These are phyloP conservation scores for Trichonephila clavata DNA, from an alignment of 1,140 invertebrate species.

Conservation along the genomic window DNA sequence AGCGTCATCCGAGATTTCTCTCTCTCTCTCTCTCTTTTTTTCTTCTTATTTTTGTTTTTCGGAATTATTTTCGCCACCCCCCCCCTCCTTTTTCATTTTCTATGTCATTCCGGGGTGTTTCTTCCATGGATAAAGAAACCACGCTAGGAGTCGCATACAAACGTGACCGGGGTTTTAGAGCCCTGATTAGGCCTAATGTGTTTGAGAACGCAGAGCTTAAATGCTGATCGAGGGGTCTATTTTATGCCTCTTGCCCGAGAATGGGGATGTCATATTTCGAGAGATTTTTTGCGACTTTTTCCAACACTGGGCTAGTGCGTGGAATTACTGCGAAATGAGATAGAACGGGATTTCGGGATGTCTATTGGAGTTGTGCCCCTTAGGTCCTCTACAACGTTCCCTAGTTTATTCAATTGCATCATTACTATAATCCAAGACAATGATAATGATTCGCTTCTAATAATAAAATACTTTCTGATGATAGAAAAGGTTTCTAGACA, in stretches of 20 bases:
- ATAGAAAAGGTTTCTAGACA: too few species aligned
- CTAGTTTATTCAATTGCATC: too few species aligned
- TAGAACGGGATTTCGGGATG: not conserved
- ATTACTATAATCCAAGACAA: too few species aligned
- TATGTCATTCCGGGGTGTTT: constrained; percentile 55
- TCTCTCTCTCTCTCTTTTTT: not conserved
- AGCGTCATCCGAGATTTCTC: constrained; percentile 6
- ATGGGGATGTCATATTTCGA: constrained; percentile 35
- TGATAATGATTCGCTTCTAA: too few species aligned
- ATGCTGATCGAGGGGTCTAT: constrained; percentile 43
- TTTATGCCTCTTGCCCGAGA: constrained; percentile 42
- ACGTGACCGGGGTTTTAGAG: constrained; percentile 62
- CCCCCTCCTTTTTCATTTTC: constrained; percentile 30
- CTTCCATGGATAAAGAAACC: constrained; percentile 47
- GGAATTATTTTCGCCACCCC: not conserved
- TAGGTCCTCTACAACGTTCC: too few species aligned
- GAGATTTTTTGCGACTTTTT: constrained; percentile 18
- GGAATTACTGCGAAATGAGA: constrained; percentile 31
- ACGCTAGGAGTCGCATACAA: constrained; percentile 45
- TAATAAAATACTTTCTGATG: too few species aligned
- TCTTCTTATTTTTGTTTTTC: constrained; percentile 28
- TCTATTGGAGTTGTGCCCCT: not conserved
- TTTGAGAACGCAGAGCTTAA: constrained; percentile 58
- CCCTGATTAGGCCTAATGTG: constrained; percentile 48
- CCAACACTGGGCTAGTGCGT: not conserved